Base-by-base conservation (phyloP, 2,113 vertebrate species). In the Syngnathus floridae region DNA sequence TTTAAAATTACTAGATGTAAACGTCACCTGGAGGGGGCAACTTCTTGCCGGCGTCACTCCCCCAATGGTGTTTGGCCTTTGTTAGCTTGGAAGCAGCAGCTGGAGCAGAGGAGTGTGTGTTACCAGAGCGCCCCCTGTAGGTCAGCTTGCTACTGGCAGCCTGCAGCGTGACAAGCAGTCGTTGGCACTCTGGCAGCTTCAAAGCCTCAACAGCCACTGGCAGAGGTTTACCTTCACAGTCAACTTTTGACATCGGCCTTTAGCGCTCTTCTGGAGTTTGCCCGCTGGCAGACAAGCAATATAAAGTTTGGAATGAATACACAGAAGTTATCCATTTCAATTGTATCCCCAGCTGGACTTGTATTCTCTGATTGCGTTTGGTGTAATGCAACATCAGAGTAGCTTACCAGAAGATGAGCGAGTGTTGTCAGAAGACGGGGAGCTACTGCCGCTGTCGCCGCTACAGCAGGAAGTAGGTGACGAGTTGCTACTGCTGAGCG, bases 321-420 rank as follows among this genome's bases (percentile, higher is more conserved):
- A 37, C 16, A 19, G 8, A 35, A 58, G 7, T 4, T 16, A 35
- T 10, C 2, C 26, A 31, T 31, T 41, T 41, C 0, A 41, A 41
- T 41, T 8, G 40, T 12, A 41, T 41, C 40, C 40, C 40, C 40
- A 41, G 40, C 12, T 41, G 0, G 10, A 41, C 40, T 41, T 41
- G 9, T 41, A 5, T 41, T 41, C 40, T 12, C 40, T 41, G 40
- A 41, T 31, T 31, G 26, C 3, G 26, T 31, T 31, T 31, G 26
- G 26, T 31, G 26, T 31, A 31, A 31, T 31, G 26, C 48, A 36
- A n/a, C 37, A 14, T 68, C 21, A 78, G 76, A 59, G 45, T 80
- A 82, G 79, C 93, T 91, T 85, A 96, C 94, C 96, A 86, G 91
- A 84, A n/a, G 48, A 51, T n/a, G 90, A 91, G 79, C 92, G 90